These are phyloP conservation scores for Steinernema khuongi DNA, from an alignment of 1,140 invertebrate species.

Conservation along the genomic window DNA sequence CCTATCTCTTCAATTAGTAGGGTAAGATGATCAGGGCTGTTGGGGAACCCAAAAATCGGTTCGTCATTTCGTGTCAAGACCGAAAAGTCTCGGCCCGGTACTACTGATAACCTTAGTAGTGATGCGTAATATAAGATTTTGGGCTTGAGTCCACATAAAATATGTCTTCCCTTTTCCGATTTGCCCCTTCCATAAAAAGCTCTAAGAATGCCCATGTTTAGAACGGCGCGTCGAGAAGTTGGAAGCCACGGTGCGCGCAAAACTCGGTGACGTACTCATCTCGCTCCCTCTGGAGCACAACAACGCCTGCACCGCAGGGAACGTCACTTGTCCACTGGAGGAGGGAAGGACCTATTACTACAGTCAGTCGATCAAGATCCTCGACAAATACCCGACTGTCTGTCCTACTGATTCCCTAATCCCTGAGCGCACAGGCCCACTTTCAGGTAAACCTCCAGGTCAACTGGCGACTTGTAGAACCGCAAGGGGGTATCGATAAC, in stretches of 20 bases:
- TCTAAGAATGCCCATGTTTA: too few relatives aligned
- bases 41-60: too few relatives aligned
- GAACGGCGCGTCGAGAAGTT: conserved; percentile 32
- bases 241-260: conserved; percentile 32
- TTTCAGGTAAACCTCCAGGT: conserved; percentile 25
- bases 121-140: too few relatives aligned
- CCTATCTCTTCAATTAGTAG: too few relatives aligned
- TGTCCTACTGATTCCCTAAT: background rate
- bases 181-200: too few relatives aligned
- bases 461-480: conserved; percentile 22
- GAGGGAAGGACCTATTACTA: conserved; percentile 38
- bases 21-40: too few relatives aligned
- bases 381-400: background rate
- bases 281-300: conserved; percentile 40
- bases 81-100: too few relatives aligned
- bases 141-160: too few relatives aligned
- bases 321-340: conserved; percentile 40
- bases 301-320: conserved; percentile 30
- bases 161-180: too few relatives aligned
- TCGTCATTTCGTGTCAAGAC: too few relatives aligned
- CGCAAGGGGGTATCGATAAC: background rate
- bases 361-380: conserved; percentile 34
- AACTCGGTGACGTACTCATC: conserved; percentile 34
- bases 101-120: too few relatives aligned
- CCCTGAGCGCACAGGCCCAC: too few relatives aligned